A percentile compares a stretch with the other conserved stretches of the same genome.
phyloP scores from a whole-genome alignment of 2,113 vertebrate genomes.

The Marmota monax region DNA sequence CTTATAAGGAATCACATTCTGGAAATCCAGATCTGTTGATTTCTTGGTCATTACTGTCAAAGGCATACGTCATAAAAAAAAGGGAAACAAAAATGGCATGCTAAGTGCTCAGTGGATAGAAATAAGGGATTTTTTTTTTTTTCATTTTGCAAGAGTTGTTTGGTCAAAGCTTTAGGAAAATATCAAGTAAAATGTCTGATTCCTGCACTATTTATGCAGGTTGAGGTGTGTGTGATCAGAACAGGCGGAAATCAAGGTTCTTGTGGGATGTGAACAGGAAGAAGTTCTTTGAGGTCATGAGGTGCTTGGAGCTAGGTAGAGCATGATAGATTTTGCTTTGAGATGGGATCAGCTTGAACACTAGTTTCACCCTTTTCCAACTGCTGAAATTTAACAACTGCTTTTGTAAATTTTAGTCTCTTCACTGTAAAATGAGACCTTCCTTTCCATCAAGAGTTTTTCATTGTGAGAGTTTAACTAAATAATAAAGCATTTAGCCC shows the following conservation, averaged over 20 bases:
- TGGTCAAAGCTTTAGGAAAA: not conserved
- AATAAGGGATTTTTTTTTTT: not conserved
- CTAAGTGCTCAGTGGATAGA: not conserved
- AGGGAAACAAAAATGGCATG: not conserved
- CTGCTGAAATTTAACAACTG: not conserved
- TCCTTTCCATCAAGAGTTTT: not conserved
- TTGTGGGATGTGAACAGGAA: not conserved
- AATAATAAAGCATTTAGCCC: not conserved
- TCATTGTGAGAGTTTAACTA: not conserved
- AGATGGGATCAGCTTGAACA: not conserved
- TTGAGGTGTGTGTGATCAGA: not conserved
- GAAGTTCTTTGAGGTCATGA: not conserved
- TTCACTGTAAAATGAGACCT: not conserved
- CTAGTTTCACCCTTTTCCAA: not conserved
- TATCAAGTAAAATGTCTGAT: not conserved
- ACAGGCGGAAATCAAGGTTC: not conserved
- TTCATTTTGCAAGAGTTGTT: not conserved
- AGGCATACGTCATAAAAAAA: not conserved
- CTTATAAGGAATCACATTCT: not conserved
- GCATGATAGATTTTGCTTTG: fast-evolving
- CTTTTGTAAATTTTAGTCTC: not conserved
- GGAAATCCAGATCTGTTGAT: not conserved
- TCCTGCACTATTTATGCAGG: not conserved
- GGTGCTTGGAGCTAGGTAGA: not conserved
- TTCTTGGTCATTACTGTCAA: not conserved